Evolutionary conservation across 2,797 vertebrate species (phyloP), one percentile per base, ranked within the genome.

Genomic region (Gallinago stenura): DNA sequence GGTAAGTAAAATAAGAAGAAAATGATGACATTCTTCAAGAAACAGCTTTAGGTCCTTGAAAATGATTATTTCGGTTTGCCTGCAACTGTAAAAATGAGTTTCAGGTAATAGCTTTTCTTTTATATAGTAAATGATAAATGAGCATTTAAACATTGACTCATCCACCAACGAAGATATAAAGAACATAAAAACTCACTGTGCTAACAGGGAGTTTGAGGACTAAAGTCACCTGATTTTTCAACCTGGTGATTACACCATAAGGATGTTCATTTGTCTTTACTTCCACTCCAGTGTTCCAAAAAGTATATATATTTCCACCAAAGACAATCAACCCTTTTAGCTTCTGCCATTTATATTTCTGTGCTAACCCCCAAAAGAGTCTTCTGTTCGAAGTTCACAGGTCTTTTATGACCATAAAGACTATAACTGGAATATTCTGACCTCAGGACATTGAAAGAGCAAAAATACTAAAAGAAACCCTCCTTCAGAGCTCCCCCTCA

Each of bases 61-160:
- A 98, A 98, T 97, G 79, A 98, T 98, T 98, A 98, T 98, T 98
- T 98, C 94, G 9, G 97, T 98, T 98, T 98, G 97, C 98, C 97
- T 97, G 95, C 93, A 97, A 98, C 97, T 97, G 94, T 98, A 98
- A 98, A 98, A 98, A 97, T 98, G 97, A 98, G 96, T 98, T 98
- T 98, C 96, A 97, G 97, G 97, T 98, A 98, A 98, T 97, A 98
- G 98, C 97, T 98, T 98, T 98, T 98, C 98, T 98, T 98, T 98
- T 97, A 98, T 98, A 97, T 97, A 95, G 98, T 97, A 97, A 98
- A 96, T 98, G 98, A 98, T 97, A 95, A 98, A 98, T 95, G 97
- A 97, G 87, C 94, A 96, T 97, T 98, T 98, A 98, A 98, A 98
- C 97, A 98, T 96, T 95, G 97, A 98, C 96, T 98, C 97, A 98